Evolutionary conservation across 2,113 vertebrate species (phyloP).

Genomic region (Thalassarche chlororhynchos): DNA sequence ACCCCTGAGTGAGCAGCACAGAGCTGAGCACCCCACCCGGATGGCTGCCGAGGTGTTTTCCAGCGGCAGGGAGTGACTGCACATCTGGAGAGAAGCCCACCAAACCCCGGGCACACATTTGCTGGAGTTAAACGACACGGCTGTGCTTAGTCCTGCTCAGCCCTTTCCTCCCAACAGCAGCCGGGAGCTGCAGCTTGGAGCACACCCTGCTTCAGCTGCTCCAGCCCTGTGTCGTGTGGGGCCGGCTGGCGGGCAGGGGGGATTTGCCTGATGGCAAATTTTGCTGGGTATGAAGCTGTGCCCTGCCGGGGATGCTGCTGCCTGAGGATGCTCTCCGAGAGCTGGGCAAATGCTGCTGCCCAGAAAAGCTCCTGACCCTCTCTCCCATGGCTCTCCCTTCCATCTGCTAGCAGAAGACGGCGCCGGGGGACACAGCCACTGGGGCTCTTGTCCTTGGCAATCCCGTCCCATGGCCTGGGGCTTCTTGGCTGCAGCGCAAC

Average conservation of each 20-base stretch:
- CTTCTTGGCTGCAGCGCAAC: neutral
- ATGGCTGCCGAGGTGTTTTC: neutral
- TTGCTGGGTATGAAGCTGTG: neutral
- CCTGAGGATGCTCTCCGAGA: neutral
- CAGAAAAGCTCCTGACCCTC: neutral
- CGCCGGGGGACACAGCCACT: neutral
- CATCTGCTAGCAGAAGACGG: too few species aligned
- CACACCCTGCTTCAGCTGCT: neutral
- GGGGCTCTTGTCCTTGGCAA: neutral
- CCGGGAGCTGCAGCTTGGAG: neutral
- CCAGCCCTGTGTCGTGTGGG: neutral
- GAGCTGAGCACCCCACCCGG: neutral
- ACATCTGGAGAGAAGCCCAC: neutral
- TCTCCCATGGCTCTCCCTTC: neutral
- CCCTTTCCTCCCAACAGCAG: neutral
- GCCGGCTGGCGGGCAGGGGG: rapidly evolving
- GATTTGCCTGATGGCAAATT: neutral
- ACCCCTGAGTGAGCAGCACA: neutral
- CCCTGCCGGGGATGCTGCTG: neutral
- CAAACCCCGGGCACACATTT: rapidly evolving
- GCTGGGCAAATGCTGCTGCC: neutral
- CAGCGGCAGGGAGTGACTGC: neutral
- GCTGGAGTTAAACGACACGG: rapidly evolving
- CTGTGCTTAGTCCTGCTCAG: neutral
- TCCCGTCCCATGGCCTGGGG: neutral